These are phyloP conservation scores for Oenanthe oenanthe DNA, from an alignment of 2,113 vertebrate genomes.

Conservation along the genomic window DNA sequence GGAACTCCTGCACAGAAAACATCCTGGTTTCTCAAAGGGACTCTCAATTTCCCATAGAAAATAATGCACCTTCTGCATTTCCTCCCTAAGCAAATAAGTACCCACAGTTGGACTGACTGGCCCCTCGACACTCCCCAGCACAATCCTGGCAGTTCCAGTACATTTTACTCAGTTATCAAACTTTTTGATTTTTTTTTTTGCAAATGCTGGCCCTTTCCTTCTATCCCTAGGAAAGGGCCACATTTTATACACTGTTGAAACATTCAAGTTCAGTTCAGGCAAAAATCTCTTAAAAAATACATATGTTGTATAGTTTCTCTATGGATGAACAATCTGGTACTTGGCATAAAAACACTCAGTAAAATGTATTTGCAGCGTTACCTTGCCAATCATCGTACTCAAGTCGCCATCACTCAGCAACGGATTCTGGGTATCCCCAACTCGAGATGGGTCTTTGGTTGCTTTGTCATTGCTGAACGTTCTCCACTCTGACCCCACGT, in stretches of 20 bases:
- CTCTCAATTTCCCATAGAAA: neutral
- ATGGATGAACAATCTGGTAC: neutral
- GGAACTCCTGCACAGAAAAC: neutral
- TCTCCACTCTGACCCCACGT: slow-evolving; percentile 98
- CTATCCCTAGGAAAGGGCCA: neutral
- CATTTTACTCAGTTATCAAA: neutral
- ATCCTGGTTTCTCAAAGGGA: neutral
- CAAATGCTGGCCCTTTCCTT: neutral
- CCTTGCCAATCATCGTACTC: slow-evolving; percentile 97
- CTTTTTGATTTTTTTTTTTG: neutral
- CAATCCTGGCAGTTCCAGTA: neutral
- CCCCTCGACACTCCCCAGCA: neutral
- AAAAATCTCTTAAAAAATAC: neutral
- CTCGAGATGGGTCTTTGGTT: slow-evolving; percentile 97
- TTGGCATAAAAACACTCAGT: neutral
- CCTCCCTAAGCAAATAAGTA: neutral
- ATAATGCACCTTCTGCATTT: neutral
- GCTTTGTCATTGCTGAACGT: slow-evolving; percentile 99
- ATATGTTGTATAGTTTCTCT: neutral
- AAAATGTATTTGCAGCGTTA: slow-evolving; percentile 50
- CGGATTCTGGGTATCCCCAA: slow-evolving; percentile 97
- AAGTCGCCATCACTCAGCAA: slow-evolving; percentile 94
- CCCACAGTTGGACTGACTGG: neutral
- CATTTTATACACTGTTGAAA: neutral
- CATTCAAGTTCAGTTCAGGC: neutral